Evolutionary conservation across 2,113 vertebrate genomes (phyloP).

Genomic region (Nymphicus hollandicus): DNA sequence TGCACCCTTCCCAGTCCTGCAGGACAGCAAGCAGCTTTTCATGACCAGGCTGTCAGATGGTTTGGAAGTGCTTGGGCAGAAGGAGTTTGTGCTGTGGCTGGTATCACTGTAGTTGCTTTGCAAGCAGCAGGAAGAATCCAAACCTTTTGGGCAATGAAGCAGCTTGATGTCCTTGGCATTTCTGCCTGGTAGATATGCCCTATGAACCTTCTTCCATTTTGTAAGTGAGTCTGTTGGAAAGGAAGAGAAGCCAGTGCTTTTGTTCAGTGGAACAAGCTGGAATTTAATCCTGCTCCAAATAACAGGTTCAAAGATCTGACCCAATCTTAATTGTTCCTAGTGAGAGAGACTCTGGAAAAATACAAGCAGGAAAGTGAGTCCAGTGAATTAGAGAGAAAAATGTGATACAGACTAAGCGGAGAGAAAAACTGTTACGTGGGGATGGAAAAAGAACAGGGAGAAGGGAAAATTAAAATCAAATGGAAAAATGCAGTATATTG

Average conservation of each 20-base stretch:
- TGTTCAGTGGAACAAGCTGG: neutral
- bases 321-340: neutral
- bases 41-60: neutral
- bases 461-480: slow-evolving; percentile 45
- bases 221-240: neutral
- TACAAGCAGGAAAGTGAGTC: neutral
- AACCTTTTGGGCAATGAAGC: neutral
- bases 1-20: neutral
- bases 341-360: slow-evolving; percentile 1
- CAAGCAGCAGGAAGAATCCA: neutral
- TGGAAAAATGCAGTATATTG: neutral
- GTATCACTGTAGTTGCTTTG: neutral
- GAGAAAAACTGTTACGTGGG: neutral
- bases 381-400: slow-evolving; percentile 35
- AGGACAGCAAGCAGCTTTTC: neutral
- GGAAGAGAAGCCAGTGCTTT: neutral
- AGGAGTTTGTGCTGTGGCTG: neutral
- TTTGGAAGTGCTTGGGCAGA: neutral
- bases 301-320: slow-evolving; percentile 20
- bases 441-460: slow-evolving; percentile 48
- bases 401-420: neutral
- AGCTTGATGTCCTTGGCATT: neutral
- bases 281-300: neutral
- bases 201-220: neutral
- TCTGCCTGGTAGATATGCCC: neutral